Conservation (phyloP, 2,113 vertebrate species). For the Columba livia region DNA sequence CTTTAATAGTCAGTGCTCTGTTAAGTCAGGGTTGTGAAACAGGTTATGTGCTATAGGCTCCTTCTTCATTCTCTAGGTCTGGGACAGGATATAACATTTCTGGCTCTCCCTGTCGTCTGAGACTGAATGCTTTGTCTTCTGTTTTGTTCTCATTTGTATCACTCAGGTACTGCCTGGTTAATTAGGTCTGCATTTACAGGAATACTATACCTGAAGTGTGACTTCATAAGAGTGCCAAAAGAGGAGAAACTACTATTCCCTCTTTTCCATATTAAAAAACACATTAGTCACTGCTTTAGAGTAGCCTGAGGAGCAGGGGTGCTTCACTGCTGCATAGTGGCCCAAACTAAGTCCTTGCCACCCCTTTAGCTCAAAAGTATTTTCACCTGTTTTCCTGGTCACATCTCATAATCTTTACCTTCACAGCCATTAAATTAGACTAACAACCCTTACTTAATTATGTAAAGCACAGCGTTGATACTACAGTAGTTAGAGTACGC, state of each 20-base stretch:
- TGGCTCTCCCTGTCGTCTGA: background rate
- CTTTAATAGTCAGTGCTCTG: background rate
- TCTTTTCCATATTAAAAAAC: background rate
- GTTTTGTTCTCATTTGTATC: background rate
- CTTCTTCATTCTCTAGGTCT: background rate
- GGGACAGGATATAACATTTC: background rate
- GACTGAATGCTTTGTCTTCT: background rate
- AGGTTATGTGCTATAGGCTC: background rate
- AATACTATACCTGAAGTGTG: background rate
- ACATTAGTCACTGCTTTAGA: background rate
- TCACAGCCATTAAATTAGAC: background rate
- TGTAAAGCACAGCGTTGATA: background rate
- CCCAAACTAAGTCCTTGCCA: background rate
- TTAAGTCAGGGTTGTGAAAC: background rate
- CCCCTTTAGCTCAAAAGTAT: background rate
- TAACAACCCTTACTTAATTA: background rate
- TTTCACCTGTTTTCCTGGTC: background rate
- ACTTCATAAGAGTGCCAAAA: background rate
- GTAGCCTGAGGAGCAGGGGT: background rate
- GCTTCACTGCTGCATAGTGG: background rate
- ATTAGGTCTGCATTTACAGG: background rate
- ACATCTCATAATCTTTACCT: background rate
- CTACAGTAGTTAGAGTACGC: background rate
- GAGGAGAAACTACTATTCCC: background rate
- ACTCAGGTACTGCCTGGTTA: background rate